A percentile compares a stretch with the other conserved stretches of the same genome.
Conservation (phyloP, 37 sponge, comb jelly and placozoan genomes). For the Axinella damicornis region DNA sequence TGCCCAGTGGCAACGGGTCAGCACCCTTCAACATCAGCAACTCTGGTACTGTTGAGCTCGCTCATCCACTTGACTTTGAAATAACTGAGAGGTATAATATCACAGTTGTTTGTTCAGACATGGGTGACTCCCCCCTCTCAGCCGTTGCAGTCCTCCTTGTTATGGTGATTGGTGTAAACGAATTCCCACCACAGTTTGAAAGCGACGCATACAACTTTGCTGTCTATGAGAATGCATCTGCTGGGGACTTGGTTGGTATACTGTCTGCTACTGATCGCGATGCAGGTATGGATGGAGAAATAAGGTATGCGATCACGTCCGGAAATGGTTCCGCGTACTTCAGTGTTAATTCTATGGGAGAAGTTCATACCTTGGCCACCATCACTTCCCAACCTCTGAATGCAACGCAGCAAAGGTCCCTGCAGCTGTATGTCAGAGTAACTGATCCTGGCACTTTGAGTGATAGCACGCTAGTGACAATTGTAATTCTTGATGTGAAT, state of each 20-base stretch:
- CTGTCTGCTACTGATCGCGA: slow-evolving; percentile 37
- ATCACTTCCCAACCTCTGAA: slow-evolving; percentile 16
- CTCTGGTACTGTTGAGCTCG: neutral
- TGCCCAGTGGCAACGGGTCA: neutral
- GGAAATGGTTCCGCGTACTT: slow-evolving; percentile 41
- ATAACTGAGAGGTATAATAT: slow-evolving; percentile 22
- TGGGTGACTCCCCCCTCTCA: slow-evolving; percentile 41
- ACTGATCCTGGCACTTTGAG: slow-evolving; percentile 41
- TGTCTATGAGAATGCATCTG: neutral
- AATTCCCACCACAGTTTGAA: slow-evolving; percentile 50
- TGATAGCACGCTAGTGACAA: neutral
- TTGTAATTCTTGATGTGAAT: slow-evolving; percentile 53
- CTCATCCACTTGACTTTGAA: slow-evolving; percentile 57
- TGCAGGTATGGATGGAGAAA: slow-evolving; percentile 39
- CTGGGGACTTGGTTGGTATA: neutral
- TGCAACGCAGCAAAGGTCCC: slow-evolving; percentile 32
- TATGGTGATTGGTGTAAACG: slow-evolving; percentile 46
- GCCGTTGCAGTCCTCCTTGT: slow-evolving; percentile 19
- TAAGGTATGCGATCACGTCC: slow-evolving; percentile 1
- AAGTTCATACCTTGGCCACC: neutral
- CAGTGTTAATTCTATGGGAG: slow-evolving; percentile 16
- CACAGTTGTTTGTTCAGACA: slow-evolving; percentile 46
- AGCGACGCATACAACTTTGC: neutral
- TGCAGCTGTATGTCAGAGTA: slow-evolving; percentile 26
- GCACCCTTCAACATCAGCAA: slow-evolving; percentile 3